Percentiles rank a stretch among this genome's conserved stretches.
phyloP scores from a whole-genome alignment of 2,113 vertebrate genomes.

The Chloroceryle aenea region DNA sequence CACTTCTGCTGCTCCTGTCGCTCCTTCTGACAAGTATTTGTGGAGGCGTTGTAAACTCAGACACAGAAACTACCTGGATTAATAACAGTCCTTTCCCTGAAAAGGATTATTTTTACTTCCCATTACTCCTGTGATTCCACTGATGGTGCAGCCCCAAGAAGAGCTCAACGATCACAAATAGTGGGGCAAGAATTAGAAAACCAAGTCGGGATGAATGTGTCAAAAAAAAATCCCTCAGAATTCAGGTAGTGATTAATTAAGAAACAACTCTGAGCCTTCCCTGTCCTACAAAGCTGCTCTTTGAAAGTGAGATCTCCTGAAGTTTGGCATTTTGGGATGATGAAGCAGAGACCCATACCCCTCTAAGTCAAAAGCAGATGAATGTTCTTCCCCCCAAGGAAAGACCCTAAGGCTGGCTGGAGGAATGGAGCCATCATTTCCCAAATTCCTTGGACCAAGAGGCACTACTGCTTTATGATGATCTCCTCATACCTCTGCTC shows the following conservation, averaged over 20 bases:
- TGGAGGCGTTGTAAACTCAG: neutral
- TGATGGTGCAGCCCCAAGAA: neutral
- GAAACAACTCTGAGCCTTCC: neutral
- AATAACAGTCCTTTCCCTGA: neutral
- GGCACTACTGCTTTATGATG: neutral
- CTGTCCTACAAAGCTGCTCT: neutral
- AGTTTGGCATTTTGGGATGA: neutral
- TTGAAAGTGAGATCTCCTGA: neutral
- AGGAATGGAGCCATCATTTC: neutral
- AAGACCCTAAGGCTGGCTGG: neutral
- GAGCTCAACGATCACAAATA: neutral
- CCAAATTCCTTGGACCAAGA: neutral
- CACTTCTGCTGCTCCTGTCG: neutral
- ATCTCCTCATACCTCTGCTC: neutral
- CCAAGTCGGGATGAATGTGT: neutral
- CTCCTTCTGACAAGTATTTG: neutral
- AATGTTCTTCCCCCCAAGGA: neutral
- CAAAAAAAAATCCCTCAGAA: neutral
- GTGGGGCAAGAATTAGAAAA: neutral
- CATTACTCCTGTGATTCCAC: neutral
- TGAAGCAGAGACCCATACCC: neutral
- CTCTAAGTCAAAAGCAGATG: neutral
- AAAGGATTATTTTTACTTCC: neutral
- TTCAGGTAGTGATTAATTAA: neutral
- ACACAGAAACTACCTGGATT: neutral